Base-by-base conservation (phyloP, 2,797 vertebrate genomes). In the Taeniopygia guttata region DNA sequence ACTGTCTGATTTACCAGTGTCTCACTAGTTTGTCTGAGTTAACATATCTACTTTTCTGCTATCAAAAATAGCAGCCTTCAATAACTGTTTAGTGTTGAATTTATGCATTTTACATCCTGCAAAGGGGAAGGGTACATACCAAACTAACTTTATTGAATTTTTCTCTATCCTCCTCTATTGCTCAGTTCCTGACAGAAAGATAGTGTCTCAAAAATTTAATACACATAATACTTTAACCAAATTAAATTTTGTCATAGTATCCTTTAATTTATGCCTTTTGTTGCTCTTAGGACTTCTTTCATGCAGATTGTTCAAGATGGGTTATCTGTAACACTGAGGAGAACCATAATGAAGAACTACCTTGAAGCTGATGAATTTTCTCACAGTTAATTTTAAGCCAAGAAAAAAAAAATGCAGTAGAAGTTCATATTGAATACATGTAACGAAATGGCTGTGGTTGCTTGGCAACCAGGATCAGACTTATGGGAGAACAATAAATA, bases 381-480 rank as follows among this genome's bases (percentile, higher is more conserved):
- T 84, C 56, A 59, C 7, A 64, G 63, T 84, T 91, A 90, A 56
- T 86, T 94, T 91, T 86, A 87, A 79, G 54, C n/a, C 30, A 82
- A 92, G 21, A 70, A 89, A 79, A 69, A 69, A 60, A 66, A 72
- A 72, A 45, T 27, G 6, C 45, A 16, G 22, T 30, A 30, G 49
- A 34, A 78, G 40, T 72, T 87, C 16, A 22, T 66, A 52, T n/a
- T 7, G 2, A 89, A 59, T 20, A 54, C 40, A 49, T 46, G 22
- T 84, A 84, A 78, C 3, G 11, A 74, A 64, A 62, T 55, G 63
- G 48, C 7, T 43, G 18, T 30, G 68, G 78, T 84, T 93, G 59
- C 88, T 84, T 81, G 48, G 82, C 19, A 96, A 89, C 81, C 4
- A 51, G 54, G 23, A 83, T 45, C 70, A 66, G 42, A 76, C 10